Percentiles rank a stretch among this genome's conserved stretches.
These are phyloP conservation scores for Haemorhous mexicanus DNA, from an alignment of 2,113 vertebrate genomes.

Conservation along the genomic window DNA sequence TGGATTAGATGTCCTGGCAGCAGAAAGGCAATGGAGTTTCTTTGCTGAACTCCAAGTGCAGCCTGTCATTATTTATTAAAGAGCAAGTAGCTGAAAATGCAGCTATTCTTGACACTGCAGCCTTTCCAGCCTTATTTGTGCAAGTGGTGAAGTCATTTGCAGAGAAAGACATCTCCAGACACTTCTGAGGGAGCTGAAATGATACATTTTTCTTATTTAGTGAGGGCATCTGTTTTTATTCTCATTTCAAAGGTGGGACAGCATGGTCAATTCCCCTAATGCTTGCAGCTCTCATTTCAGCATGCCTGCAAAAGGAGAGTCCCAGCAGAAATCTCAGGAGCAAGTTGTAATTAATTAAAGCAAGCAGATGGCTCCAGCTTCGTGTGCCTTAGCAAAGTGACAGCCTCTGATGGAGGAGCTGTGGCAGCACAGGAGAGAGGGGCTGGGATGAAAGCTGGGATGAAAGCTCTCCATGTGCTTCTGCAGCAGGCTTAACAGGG, in stretches of 20 bases:
- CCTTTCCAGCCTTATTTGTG: background rate
- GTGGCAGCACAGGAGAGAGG: slow-evolving; percentile 29
- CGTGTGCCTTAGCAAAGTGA: background rate
- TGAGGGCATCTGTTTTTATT: background rate
- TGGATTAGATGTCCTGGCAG: background rate
- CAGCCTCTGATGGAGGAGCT: background rate
- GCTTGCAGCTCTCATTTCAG: background rate
- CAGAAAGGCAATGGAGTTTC: background rate
- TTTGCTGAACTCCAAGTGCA: slow-evolving; percentile 4
- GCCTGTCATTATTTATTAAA: slow-evolving; percentile 53
- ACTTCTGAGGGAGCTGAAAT: background rate
- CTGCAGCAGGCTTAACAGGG: background rate
- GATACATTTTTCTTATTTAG: background rate
- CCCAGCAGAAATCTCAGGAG: slow-evolving; percentile 19
- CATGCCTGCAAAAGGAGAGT: background rate
- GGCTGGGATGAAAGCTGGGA: background rate
- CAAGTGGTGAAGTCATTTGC: background rate
- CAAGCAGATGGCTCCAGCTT: slow-evolving; percentile 37
- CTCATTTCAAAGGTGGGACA: background rate
- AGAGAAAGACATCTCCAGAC: background rate
- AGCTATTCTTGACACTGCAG: background rate
- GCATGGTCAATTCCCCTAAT: background rate
- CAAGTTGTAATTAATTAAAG: slow-evolving; percentile 42
- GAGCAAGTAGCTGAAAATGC: slow-evolving; percentile 1
- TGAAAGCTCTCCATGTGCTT: background rate